A percentile compares a stretch with the other conserved stretches of the same genome.
These are phyloP conservation scores for Eurystomus gularis DNA, from an alignment of 2,113 vertebrate species.

Conservation along the genomic window DNA sequence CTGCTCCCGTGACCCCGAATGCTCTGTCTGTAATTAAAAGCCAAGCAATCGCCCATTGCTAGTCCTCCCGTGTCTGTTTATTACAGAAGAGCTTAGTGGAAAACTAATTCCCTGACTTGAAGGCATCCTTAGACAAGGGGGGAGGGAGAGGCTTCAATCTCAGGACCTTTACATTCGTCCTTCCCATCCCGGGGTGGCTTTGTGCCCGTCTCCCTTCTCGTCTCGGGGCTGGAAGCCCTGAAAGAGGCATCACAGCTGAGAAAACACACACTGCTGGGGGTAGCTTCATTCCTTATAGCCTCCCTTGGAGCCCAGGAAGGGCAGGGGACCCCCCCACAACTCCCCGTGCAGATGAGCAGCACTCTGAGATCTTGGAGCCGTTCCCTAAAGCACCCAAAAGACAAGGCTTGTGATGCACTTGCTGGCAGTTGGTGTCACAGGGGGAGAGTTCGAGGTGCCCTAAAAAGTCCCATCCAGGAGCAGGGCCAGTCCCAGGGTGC, in stretches of 20 bases:
- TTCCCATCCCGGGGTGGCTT: background rate
- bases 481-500: fast-evolving
- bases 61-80: background rate
- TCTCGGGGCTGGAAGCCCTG: background rate
- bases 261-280: background rate
- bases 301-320: background rate
- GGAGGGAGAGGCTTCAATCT: background rate
- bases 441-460: background rate
- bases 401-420: background rate
- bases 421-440: background rate
- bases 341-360: fast-evolving
- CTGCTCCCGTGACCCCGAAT: background rate
- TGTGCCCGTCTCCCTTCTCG: background rate
- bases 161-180: background rate
- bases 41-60: background rate
- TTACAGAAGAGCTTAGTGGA: background rate
- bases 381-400: background rate
- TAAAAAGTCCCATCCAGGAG: background rate
- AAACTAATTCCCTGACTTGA: background rate
- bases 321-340: background rate
- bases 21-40: background rate
- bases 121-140: background rate
- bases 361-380: background rate
- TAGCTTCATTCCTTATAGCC: background rate
- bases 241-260: background rate